Evolutionary conservation across 2,888 invertebrate species (phyloP), one percentile per base, ranked within the genome.

Genomic region (Pollenia amentaria): DNA sequence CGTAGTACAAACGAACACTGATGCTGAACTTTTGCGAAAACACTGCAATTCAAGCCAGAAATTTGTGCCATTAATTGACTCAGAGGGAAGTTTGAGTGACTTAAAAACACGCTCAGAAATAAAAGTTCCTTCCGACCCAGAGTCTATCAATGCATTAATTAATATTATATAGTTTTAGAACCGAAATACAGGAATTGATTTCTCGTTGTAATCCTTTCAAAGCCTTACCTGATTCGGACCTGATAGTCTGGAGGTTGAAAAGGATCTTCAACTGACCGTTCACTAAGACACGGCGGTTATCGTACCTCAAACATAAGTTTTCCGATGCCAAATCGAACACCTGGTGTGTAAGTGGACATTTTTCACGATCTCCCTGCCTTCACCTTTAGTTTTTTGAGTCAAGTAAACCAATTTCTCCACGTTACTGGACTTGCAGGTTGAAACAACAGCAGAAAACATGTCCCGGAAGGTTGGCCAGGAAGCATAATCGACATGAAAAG

Each of bases 191-290:
- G 1, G 53, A 40, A 18, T 42, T 70, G 1, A 70, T 70, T 18
- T 70, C 53, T 53, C 40, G 40, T 11, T 70, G 53, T 3, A 70
- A 16, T 14, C 53, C 53, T 16, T 69, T 69, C 6, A 69, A 51
- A 7, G 40, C n/a, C 7, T 40, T n/a, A 0, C 51, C 38, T 3
- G 38, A 29, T 48, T 67, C 48, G 3, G 14, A 29, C 2, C 9
- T 48, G 7, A 69, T 40, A 38, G 11, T 12, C 10, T n/a, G 29
- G 40, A 70, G 53, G 14, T 53, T 70, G 14, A 70, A 53, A 11
- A 70, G 18, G 6, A 14, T 70, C 4, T 53, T 70, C 18, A 70
- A 18, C 18, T 70, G 53, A 18, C 53, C 40, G 53, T 70, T 70
- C 2, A 70, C 53, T 14, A 65, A 9, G 11, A 65, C 65, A 14